Base-by-base conservation (phyloP, 2,113 vertebrate species). In the Pedetes capensis region DNA sequence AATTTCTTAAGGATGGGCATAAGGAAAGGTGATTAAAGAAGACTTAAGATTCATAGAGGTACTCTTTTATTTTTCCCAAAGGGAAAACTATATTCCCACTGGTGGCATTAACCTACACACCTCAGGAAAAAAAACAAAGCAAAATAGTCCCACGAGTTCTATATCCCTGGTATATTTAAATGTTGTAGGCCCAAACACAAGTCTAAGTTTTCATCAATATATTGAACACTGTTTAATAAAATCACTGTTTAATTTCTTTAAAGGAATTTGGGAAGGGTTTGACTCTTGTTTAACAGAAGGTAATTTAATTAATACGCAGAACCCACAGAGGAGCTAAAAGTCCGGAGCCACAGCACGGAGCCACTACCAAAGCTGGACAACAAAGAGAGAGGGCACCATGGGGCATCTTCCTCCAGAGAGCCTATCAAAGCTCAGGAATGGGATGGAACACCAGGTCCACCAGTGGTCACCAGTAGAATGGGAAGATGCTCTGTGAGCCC, bases 401-500 rank as follows among this genome's bases (percentile, higher is more conserved):
- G 98, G 97, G 85, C 98, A 69, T 96, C 98, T 95, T 98, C 98
- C 84, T 98, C 97, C 51, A 98, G 98, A 95, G 99, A 99, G 97
- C 98, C 98, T 91, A 97, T 99, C 89, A 99, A 99, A 99, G 99
- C 99, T 99, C 99, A 99, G 96, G 99, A 99, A 98, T 99, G 98
- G 99, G 99, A 99, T 27, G 98, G 99, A 96, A 98, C 98, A 0
- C 98, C 99, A 1, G 99, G 99, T 86, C 98, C 98, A 0, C 98
- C 98, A 1, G 98, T 99, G 97, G 98, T 98, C 68, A 99, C 99
- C 93, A 99, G 98, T 92, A 98, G 99, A 93, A 96, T 99, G 96
- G 99, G 99, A 92, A 98, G 99, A 87, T 99, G 99, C 17, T 99
- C 99, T 2, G 98, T 99, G 96, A 99, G 99, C 91, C 99, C 99